Evolutionary conservation across 2,888 invertebrate species (phyloP).

Genomic region (Melanostoma mellinum): DNA sequence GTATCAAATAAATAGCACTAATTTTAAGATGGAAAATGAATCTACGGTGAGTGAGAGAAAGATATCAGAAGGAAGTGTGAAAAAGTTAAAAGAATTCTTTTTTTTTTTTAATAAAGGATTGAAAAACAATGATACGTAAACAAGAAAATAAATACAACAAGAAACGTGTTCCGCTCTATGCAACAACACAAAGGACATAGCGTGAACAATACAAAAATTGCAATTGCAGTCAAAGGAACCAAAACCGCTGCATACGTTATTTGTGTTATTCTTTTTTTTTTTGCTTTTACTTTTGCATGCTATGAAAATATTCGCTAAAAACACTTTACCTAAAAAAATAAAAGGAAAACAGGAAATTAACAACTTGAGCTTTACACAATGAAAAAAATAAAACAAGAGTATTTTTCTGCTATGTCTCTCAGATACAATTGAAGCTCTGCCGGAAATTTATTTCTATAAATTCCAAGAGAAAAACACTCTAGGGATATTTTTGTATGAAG

Average conservation of each 20-base stretch:
- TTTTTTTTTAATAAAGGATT: slow-evolving; percentile 10
- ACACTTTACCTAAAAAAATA: slow-evolving; percentile 44
- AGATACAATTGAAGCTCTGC: slow-evolving; percentile 55
- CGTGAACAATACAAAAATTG: slow-evolving; percentile 55
- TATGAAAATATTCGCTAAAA: slow-evolving; percentile 45
- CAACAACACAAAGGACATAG: slow-evolving; percentile 58
- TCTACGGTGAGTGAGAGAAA: slow-evolving; percentile 44
- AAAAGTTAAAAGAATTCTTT: slow-evolving; percentile 45
- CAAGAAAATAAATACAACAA: slow-evolving; percentile 28
- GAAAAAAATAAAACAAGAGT: slow-evolving; percentile 44
- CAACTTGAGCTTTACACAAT: slow-evolving; percentile 66
- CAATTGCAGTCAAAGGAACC: slow-evolving; percentile 60
- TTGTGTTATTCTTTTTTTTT: slow-evolving; percentile 37
- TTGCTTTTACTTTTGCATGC: slow-evolving; percentile 47
- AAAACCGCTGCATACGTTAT: slow-evolving; percentile 60
- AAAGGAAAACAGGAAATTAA: slow-evolving; percentile 67
- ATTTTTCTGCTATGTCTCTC: slow-evolving; percentile 30
- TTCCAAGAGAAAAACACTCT: slow-evolving; percentile 58
- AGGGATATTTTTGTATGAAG: slow-evolving; percentile 13
- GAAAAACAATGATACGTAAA: slow-evolving; percentile 11
- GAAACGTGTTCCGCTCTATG: slow-evolving; percentile 55
- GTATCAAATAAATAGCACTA: slow-evolving; percentile 60
- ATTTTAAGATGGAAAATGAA: slow-evolving; percentile 58
- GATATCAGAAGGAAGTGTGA: slow-evolving; percentile 40
- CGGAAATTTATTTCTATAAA: slow-evolving; percentile 65